A percentile compares a stretch with the other conserved stretches of the same genome.
Conservation (phyloP, 2,797 vertebrate genomes). For the Enteromius argenteus region DNA sequence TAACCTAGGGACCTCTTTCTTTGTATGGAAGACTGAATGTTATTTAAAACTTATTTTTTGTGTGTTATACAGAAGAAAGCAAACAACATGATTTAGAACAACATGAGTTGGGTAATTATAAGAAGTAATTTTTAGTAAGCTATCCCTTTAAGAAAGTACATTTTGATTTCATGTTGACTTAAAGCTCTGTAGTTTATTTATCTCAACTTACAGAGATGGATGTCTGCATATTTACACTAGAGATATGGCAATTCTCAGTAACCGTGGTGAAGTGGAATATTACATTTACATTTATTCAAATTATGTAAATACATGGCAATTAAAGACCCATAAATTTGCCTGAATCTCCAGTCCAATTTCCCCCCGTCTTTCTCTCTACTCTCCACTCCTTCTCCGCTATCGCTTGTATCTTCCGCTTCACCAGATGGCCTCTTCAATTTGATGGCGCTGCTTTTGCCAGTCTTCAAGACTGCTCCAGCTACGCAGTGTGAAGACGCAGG, state of each 20-base stretch:
- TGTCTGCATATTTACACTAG: constrained; percentile 18
- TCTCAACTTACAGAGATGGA: constrained; percentile 5
- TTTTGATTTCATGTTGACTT: constrained; percentile 8
- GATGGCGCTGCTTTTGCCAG: constrained; percentile 73
- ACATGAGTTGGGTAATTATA: background rate
- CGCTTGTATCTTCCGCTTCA: constrained; percentile 67
- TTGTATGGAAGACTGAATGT: background rate
- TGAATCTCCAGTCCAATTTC: constrained; percentile 4
- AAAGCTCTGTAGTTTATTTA: constrained; percentile 21
- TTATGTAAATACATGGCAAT: constrained; percentile 47
- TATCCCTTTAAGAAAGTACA: background rate
- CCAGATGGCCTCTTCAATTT: constrained; percentile 82
- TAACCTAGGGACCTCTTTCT: background rate
- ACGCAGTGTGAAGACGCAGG: constrained; percentile 56
- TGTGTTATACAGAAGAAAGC: background rate
- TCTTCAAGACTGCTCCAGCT: constrained; percentile 74
- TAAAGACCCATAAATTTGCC: constrained; percentile 41
- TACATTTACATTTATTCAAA: constrained; percentile 38
- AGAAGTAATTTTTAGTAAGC: background rate
- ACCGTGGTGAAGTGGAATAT: background rate
- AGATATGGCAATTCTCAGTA: constrained; percentile 1
- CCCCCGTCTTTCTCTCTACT: background rate
- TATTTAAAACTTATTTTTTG: background rate
- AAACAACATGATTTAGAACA: background rate
- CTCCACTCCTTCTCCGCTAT: constrained; percentile 22